These are phyloP conservation scores for Eurypyga helias DNA, from an alignment of 2,113 vertebrate species.

Conservation along the genomic window DNA sequence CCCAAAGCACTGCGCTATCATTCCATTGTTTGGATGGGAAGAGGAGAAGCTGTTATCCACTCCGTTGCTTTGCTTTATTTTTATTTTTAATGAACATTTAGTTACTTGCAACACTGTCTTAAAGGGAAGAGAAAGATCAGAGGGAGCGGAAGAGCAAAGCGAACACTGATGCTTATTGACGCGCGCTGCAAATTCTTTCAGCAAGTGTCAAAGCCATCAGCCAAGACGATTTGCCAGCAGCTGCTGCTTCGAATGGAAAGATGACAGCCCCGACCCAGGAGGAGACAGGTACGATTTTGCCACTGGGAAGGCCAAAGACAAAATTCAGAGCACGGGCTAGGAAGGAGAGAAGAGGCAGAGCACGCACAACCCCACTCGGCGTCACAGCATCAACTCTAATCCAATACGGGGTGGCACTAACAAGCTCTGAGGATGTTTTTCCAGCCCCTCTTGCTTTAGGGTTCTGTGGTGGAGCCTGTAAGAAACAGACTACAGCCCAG, in stretches of 20 bases:
- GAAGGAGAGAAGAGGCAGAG: not conserved
- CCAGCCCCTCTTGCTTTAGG: not conserved
- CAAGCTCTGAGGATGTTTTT: not conserved
- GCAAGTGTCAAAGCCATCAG: constrained; percentile 10
- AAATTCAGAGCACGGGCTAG: not conserved
- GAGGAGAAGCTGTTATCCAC: not conserved
- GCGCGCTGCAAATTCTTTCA: constrained; percentile 1
- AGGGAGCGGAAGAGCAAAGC: constrained; percentile 5
- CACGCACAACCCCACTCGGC: not conserved
- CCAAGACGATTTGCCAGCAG: not conserved
- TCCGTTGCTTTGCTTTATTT: not conserved
- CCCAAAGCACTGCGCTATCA: not conserved
- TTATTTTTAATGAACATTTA: not conserved
- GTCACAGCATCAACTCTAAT: not conserved
- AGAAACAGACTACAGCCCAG: not conserved
- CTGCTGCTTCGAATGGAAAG: not conserved
- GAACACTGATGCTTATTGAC: constrained; percentile 20
- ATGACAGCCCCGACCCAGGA: not conserved
- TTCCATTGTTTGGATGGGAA: not conserved
- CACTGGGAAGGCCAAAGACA: not conserved
- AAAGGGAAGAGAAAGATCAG: not conserved
- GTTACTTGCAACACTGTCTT: not conserved
- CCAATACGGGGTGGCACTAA: not conserved
- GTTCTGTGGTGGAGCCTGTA: accelerated
- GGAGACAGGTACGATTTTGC: not conserved